A percentile compares a stretch with the other conserved stretches of the same genome.
Conservation (phyloP, 2,797 vertebrate species). For the Eleutherodactylus coqui region DNA sequence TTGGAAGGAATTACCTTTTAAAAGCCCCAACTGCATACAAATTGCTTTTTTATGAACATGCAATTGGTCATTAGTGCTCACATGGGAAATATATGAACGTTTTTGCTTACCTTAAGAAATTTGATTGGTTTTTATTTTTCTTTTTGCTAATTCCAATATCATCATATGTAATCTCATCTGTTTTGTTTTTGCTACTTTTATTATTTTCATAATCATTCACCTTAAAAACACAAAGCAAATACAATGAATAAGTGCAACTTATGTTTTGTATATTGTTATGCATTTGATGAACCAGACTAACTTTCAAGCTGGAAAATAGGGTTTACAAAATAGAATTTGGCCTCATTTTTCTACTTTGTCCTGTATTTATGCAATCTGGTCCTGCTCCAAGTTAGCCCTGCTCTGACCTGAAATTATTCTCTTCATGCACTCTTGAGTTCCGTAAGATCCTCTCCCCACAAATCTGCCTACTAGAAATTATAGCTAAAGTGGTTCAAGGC, state of each 20-base stretch:
- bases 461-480: too few relatives aligned
- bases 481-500: too few relatives aligned
- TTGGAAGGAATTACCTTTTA: too few relatives aligned
- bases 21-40: too few relatives aligned
- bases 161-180: not conserved
- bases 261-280: not conserved
- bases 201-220: not conserved
- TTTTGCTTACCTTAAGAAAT: conserved; percentile 24
- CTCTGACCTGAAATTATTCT: too few relatives aligned
- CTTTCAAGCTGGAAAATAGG: not conserved
- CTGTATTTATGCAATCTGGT: too few relatives aligned
- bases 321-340: not conserved
- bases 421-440: too few relatives aligned
- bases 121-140: not conserved
- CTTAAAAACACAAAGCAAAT: conserved; percentile 13
- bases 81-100: not conserved
- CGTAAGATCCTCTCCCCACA: too few relatives aligned
- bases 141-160: not conserved
- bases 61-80: too few relatives aligned
- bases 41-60: too few relatives aligned
- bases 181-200: not conserved
- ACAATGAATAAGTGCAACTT: not conserved
- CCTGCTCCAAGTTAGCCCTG: too few relatives aligned
- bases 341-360: too few relatives aligned
- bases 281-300: not conserved